phyloP scores from a whole-genome alignment of 2,888 invertebrate species.

The Actias luna region DNA sequence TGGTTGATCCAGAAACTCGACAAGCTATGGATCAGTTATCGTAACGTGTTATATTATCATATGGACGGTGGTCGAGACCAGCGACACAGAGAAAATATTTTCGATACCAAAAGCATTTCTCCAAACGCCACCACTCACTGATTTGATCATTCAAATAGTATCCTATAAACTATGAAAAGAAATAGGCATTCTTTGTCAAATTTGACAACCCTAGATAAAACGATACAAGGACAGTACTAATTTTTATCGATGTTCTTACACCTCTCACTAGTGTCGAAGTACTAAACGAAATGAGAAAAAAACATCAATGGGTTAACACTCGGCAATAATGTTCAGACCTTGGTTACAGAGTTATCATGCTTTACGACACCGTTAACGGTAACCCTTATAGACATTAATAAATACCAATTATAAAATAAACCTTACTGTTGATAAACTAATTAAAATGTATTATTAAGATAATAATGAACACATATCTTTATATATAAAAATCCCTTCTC shows the following conservation, averaged over 20 bases:
- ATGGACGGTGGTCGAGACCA: too few species aligned
- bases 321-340: neutral
- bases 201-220: neutral
- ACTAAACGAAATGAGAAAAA: neutral
- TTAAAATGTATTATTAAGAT: too few species aligned
- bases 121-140: too few species aligned
- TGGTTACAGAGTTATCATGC: neutral
- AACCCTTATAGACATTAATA: neutral
- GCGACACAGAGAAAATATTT: too few species aligned
- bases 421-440: neutral
- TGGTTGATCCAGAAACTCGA: too few species aligned
- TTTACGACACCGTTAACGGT: neutral
- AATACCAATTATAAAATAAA: neutral
- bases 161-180: neutral
- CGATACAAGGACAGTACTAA: neutral
- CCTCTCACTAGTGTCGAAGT: neutral
- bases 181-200: neutral
- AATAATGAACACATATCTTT: too few species aligned
- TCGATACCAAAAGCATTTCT: too few species aligned
- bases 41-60: too few species aligned
- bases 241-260: conserved; percentile 1
- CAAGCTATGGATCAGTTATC: too few species aligned
- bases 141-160: too few species aligned
- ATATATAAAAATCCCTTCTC: too few species aligned
- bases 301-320: neutral